Conservation (phyloP, 2,888 invertebrate genomes). For the Phrixothrix hirtus region DNA sequence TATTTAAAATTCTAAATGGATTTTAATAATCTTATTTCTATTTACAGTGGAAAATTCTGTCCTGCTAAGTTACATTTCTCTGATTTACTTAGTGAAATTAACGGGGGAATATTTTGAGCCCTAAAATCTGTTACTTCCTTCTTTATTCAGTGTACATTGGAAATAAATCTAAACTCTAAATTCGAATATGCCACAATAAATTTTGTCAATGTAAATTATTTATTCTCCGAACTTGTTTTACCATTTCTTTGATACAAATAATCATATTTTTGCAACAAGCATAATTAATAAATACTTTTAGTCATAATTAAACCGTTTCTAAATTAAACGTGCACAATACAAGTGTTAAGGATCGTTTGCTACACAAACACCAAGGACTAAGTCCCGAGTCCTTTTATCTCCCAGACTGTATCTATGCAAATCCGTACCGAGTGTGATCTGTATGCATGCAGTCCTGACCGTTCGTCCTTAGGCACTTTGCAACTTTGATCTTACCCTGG, state of each 20-base stretch:
- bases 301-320: background rate
- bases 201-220: no score
- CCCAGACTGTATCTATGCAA: constrained; percentile 38
- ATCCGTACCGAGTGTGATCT: constrained; percentile 33
- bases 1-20: constrained; percentile 21
- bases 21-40: constrained; percentile 33
- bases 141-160: constrained; percentile 16
- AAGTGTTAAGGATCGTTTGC: constrained; percentile 27
- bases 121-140: constrained; percentile 26
- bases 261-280: no score
- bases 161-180: constrained; percentile 13
- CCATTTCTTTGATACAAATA: no score
- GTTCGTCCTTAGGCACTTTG: constrained; percentile 34
- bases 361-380: constrained; percentile 28
- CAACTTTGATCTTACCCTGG: constrained; percentile 33
- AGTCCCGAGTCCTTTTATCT: constrained; percentile 32
- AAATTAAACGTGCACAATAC: background rate
- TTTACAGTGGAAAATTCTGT: constrained; percentile 33
- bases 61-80: constrained; percentile 23
- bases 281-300: no score
- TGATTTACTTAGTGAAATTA: constrained; percentile 33
- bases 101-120: constrained; percentile 16
- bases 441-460: constrained; percentile 34
- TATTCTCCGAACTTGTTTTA: no score
- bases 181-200: background rate